A percentile compares a stretch with the other conserved stretches of the same genome.
Evolutionary conservation across 2,888 invertebrate species (phyloP).

Genomic region (Marasmarcha lunaedactyla): DNA sequence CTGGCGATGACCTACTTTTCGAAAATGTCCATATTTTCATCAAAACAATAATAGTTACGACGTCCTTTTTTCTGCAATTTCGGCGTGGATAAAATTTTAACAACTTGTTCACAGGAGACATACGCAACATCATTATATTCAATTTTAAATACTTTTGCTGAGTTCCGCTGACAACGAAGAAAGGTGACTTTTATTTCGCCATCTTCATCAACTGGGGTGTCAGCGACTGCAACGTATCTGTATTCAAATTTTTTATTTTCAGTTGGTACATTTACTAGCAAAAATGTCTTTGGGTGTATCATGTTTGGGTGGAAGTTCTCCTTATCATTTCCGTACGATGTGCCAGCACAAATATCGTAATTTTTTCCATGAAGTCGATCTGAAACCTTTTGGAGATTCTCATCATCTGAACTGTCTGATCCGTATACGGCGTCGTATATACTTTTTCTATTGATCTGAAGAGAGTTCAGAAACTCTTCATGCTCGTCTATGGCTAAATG

Average conservation of each 20-base stretch:
- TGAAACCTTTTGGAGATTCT: slow-evolving; percentile 11
- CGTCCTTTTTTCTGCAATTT: too few species aligned
- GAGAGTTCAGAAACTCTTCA: too few species aligned
- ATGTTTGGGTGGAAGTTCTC: slow-evolving; percentile 11
- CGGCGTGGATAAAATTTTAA: neutral
- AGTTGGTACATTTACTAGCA: slow-evolving; percentile 3
- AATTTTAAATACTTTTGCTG: slow-evolving; percentile 1
- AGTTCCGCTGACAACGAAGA: slow-evolving; percentile 3
- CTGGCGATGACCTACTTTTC: too few species aligned
- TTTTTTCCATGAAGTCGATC: slow-evolving; percentile 6
- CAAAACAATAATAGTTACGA: too few species aligned
- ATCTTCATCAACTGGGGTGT: neutral
- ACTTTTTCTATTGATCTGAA: neutral
- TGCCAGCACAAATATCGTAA: slow-evolving; percentile 1
- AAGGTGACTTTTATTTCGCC: slow-evolving; percentile 6
- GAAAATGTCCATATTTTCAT: too few species aligned
- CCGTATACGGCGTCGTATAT: slow-evolving; percentile 6
- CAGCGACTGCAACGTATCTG: slow-evolving; percentile 1
- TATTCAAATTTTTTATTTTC: slow-evolving; percentile 1
- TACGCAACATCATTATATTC: slow-evolving; percentile 3
- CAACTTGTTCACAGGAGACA: slow-evolving; percentile 3
- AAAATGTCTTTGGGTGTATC: slow-evolving; percentile 6
- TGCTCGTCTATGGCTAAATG: slow-evolving; percentile 7
- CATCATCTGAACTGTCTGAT: slow-evolving; percentile 12
- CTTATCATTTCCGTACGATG: slow-evolving; percentile 10